These are phyloP conservation scores for Brachirus orientalis DNA, from an alignment of 2,113 vertebrate genomes.

Conservation along the genomic window DNA sequence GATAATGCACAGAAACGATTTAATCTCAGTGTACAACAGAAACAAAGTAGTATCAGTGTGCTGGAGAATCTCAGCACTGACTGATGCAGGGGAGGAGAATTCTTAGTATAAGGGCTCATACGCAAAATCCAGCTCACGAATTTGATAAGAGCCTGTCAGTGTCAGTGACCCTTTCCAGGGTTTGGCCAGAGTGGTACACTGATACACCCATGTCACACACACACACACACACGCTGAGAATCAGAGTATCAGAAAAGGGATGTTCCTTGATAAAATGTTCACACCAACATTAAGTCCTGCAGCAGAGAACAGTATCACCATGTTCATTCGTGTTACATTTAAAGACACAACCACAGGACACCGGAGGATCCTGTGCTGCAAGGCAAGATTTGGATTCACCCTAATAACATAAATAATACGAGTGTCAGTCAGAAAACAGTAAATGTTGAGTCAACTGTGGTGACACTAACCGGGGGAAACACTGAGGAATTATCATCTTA, in stretches of 20 bases:
- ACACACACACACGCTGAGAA: neutral
- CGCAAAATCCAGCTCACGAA: slow-evolving; percentile 15
- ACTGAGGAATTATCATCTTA: no score
- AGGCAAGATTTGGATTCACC: neutral
- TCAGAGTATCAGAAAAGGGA: neutral
- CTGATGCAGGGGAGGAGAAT: neutral
- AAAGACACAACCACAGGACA: neutral
- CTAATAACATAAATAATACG: neutral
- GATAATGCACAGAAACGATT: slow-evolving; percentile 34
- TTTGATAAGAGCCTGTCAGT: slow-evolving; percentile 23
- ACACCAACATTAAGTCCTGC: neutral
- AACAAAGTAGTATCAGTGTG: neutral
- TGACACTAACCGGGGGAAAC: no score
- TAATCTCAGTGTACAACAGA: slow-evolving; percentile 21
- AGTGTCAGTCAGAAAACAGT: slow-evolving; percentile 15
- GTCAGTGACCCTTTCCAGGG: neutral
- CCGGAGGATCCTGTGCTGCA: neutral
- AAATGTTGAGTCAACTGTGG: neutral
- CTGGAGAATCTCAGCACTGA: slow-evolving; percentile 17
- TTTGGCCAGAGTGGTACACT: slow-evolving; percentile 9
- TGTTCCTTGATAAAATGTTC: slow-evolving; percentile 13
- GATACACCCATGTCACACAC: neutral
- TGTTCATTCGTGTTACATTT: slow-evolving; percentile 9
- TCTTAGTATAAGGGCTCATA: no score
- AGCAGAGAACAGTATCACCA: slow-evolving; percentile 4